Evolutionary conservation across 2,888 invertebrate genomes (phyloP).

Genomic region (Ceriagrion tenellum): DNA sequence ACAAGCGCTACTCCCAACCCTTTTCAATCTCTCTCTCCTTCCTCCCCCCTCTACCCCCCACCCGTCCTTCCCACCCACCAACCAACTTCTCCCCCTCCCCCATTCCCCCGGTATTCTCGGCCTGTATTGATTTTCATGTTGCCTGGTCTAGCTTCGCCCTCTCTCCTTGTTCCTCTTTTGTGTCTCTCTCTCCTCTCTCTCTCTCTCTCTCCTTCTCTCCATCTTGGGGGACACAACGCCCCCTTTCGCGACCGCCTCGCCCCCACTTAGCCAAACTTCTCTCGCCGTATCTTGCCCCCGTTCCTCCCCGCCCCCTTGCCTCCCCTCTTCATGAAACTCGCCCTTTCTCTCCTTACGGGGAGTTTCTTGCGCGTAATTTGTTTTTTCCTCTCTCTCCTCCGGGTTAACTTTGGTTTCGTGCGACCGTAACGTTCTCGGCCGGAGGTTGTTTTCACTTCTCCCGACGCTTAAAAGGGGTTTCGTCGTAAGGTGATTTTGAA

Average conservation of each 20-base stretch:
- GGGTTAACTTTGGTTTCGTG: background rate
- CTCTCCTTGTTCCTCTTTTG: background rate
- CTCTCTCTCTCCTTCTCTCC: constrained; percentile 6
- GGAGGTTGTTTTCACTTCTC: background rate
- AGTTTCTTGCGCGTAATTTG: background rate
- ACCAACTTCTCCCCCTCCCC: background rate
- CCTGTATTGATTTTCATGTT: constrained; percentile 66
- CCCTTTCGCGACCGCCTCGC: constrained; percentile 41
- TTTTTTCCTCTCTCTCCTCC: no score
- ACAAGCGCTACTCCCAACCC: background rate
- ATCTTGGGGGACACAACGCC: constrained; percentile 30
- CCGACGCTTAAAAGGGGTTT: background rate
- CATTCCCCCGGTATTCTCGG: constrained; percentile 47
- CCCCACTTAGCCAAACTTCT: constrained; percentile 50
- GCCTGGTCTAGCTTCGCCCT: constrained; percentile 62
- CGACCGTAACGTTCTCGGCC: background rate
- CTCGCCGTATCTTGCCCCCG: background rate
- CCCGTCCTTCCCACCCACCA: background rate
- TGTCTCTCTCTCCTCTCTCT: background rate
- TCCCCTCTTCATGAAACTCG: background rate
- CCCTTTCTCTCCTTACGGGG: constrained; percentile 9
- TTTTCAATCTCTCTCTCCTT: background rate
- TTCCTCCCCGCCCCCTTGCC: background rate
- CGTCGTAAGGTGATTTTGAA: background rate
- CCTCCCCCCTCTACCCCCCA: background rate